Percentiles rank a stretch among this genome's conserved stretches.
phyloP scores from a whole-genome alignment of 2,888 invertebrate species.

The Gari tellinella region DNA sequence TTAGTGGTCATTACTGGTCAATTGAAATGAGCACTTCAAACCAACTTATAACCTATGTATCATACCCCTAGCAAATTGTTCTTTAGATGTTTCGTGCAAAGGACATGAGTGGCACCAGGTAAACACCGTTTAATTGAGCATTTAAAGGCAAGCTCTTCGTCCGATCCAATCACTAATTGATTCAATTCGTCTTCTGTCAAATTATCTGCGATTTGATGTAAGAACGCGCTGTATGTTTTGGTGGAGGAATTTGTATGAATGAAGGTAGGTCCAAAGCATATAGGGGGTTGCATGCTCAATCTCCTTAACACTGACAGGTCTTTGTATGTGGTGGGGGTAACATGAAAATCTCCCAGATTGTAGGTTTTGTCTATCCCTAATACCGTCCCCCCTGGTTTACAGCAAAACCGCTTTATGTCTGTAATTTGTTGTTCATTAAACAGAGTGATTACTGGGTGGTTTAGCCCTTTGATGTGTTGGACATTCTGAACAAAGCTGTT shows the following conservation, averaged over 20 bases:
- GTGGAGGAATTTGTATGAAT: constrained; percentile 18
- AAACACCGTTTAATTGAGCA: constrained; percentile 30
- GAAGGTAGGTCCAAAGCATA: constrained; percentile 6
- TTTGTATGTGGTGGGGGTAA: constrained; percentile 37
- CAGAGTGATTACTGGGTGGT: constrained; percentile 33
- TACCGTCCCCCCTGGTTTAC: constrained; percentile 16
- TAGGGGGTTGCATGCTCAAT: background rate
- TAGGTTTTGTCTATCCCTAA: constrained; percentile 45
- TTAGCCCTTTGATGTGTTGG: constrained; percentile 21
- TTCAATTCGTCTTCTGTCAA: constrained; percentile 5
- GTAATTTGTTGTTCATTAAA: constrained; percentile 38
- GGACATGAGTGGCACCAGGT: constrained; percentile 25
- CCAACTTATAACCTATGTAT: no score
- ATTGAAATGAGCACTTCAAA: no score
- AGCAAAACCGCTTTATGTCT: constrained; percentile 43
- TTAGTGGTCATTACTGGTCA: no score
- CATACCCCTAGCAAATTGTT: no score
- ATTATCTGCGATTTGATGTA: constrained; percentile 23
- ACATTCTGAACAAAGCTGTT: constrained; percentile 41
- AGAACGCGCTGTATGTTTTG: constrained; percentile 12
- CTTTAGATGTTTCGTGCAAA: constrained; percentile 50
- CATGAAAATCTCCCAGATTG: constrained; percentile 39
- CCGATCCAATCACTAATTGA: constrained; percentile 28
- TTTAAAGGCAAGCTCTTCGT: constrained; percentile 49
- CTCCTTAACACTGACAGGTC: constrained; percentile 28